A percentile compares a stretch with the other conserved stretches of the same genome.
phyloP scores from a whole-genome alignment of 2,888 invertebrate genomes.

The Synanthedon myopaeformis region DNA sequence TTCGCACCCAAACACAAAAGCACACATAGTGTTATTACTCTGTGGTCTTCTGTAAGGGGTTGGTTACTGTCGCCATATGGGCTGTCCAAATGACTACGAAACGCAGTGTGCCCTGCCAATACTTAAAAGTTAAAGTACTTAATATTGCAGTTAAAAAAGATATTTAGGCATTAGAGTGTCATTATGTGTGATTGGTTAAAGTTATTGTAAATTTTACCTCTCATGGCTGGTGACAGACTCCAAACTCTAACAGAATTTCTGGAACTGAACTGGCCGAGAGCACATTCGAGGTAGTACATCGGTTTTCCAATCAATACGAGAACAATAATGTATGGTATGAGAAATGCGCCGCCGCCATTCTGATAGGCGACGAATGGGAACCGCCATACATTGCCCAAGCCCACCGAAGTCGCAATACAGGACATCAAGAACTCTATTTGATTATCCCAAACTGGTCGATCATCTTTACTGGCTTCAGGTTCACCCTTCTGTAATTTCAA shows the following conservation, averaged over 20 bases:
- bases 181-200: no score
- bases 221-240: conserved; percentile 77
- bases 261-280: conserved; percentile 85
- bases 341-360: conserved; percentile 80
- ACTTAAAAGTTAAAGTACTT: no score
- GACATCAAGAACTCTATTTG: conserved; percentile 80
- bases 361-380: conserved; percentile 72
- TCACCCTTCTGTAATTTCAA: conserved; percentile 6
- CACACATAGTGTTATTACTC: no score
- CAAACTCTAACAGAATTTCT: conserved; percentile 81
- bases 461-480: conserved; percentile 14
- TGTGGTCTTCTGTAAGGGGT: no score
- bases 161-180: no score
- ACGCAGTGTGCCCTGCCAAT: no score
- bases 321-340: conserved; percentile 79
- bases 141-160: no score
- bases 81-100: no score
- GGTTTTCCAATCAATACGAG: conserved; percentile 79
- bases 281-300: conserved; percentile 86
- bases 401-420: conserved; percentile 80
- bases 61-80: no score
- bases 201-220: conserved; percentile 64
- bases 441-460: conserved; percentile 71
- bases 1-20: no score
- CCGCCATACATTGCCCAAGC: conserved; percentile 80